These are phyloP conservation scores for Euwallacea fornicatus DNA, from an alignment of 1,140 invertebrate species.

Conservation along the genomic window DNA sequence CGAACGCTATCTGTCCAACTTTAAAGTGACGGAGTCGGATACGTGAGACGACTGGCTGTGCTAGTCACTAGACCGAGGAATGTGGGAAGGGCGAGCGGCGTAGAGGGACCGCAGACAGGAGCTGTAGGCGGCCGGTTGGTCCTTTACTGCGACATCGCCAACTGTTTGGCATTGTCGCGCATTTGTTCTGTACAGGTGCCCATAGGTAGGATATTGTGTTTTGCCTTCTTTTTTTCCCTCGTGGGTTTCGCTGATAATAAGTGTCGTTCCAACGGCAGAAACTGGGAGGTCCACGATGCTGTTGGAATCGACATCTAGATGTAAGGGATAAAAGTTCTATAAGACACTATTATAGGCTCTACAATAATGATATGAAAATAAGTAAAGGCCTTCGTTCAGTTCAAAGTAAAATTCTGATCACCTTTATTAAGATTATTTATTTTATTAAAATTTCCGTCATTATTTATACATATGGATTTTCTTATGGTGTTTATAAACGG, in stretches of 20 bases:
- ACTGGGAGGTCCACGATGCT: too few relatives aligned
- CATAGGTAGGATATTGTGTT: conserved; percentile 40
- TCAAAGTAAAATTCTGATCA: too few relatives aligned
- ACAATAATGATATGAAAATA: too few relatives aligned
- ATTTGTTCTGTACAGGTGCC: conserved; percentile 13
- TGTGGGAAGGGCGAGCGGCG: conserved; percentile 29
- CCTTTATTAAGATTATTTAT: too few relatives aligned
- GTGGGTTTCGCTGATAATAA: conserved; percentile 3
- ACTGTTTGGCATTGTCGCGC: conserved; percentile 15
- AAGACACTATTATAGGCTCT: too few relatives aligned
- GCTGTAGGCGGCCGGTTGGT: conserved; percentile 35
- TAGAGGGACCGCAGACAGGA: conserved; percentile 35
- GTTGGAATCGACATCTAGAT: too few relatives aligned
- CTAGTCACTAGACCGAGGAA: neutral
- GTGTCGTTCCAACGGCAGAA: too few relatives aligned
- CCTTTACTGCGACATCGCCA: conserved; percentile 1
- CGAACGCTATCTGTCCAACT: conserved; percentile 16
- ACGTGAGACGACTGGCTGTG: conserved; percentile 2
- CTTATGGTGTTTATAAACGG: too few relatives aligned
- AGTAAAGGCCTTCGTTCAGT: too few relatives aligned
- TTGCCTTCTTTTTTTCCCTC: conserved; percentile 21
- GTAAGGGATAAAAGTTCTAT: too few relatives aligned
- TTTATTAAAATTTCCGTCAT: too few relatives aligned
- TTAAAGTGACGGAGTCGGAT: conserved; percentile 22
- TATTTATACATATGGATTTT: too few relatives aligned